Evolutionary conservation across 2,888 invertebrate species (phyloP).

Genomic region (Antheraea yamamai): DNA sequence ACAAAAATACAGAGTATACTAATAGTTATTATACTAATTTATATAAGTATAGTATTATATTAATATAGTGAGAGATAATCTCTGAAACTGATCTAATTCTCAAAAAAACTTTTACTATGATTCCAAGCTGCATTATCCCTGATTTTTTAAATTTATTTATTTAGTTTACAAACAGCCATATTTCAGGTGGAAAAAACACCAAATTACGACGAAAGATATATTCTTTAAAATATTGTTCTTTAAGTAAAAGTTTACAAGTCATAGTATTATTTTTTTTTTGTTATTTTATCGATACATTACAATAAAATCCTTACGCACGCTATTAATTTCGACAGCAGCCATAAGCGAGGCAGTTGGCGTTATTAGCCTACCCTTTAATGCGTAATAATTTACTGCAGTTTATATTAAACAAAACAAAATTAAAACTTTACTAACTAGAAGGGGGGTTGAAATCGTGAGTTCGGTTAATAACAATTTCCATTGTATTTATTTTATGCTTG

Average conservation of each 20-base stretch:
- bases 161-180: too few relatives aligned
- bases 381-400: conserved; percentile 79
- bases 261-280: neutral
- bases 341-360: conserved; percentile 74
- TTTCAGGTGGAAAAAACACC: too few relatives aligned
- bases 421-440: conserved; percentile 66
- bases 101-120: too few relatives aligned
- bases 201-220: too few relatives aligned
- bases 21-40: too few relatives aligned
- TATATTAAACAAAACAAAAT: conserved; percentile 78
- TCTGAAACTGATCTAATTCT: too few relatives aligned
- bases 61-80: too few relatives aligned
- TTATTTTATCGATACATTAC: conserved; percentile 32
- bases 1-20: too few relatives aligned
- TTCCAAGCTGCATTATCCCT: too few relatives aligned
- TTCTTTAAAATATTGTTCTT: neutral
- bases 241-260: neutral
- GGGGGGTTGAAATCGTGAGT: conserved; percentile 14
- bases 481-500: conserved; percentile 8
- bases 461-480: conserved; percentile 14
- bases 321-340: conserved; percentile 76
- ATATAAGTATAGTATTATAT: too few relatives aligned
- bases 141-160: too few relatives aligned
- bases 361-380: conserved; percentile 79
- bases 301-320: conserved; percentile 54